These are phyloP conservation scores for Cosmorhoe ocellata DNA, from an alignment of 2,888 invertebrate species.

Conservation along the genomic window DNA sequence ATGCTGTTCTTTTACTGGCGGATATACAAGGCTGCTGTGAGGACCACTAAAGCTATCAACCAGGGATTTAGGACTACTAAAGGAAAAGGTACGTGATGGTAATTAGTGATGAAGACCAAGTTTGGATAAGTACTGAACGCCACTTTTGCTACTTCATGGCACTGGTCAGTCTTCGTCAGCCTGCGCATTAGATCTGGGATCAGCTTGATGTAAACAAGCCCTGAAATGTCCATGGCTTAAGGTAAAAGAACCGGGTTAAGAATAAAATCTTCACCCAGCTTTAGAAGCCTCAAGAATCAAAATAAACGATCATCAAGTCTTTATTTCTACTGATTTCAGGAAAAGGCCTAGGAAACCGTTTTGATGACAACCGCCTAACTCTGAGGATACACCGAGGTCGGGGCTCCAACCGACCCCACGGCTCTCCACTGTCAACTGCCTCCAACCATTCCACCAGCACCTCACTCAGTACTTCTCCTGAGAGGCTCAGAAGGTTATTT, in stretches of 20 bases:
- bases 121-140: too few relatives aligned
- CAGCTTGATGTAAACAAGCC: too few relatives aligned
- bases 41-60: slow-evolving; percentile 95
- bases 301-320: too few relatives aligned
- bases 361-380: slow-evolving; percentile 95
- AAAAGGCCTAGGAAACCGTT: slow-evolving; percentile 87
- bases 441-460: slow-evolving; percentile 87
- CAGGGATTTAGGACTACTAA: slow-evolving; percentile 95
- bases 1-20: slow-evolving; percentile 99
- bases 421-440: slow-evolving; percentile 86
- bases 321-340: slow-evolving; percentile 58
- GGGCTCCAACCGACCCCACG: slow-evolving; percentile 89
- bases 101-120: too few relatives aligned
- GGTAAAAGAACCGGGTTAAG: too few relatives aligned
- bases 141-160: too few relatives aligned
- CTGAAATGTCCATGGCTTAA: too few relatives aligned
- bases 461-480: slow-evolving; percentile 85
- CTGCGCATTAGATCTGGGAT: too few relatives aligned
- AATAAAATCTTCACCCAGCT: too few relatives aligned
- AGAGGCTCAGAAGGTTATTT: slow-evolving; percentile 73
- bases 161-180: too few relatives aligned
- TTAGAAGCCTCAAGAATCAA: too few relatives aligned
- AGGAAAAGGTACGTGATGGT: slow-evolving; percentile 80
- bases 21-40: slow-evolving; percentile 96
- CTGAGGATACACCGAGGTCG: slow-evolving; percentile 94